A percentile compares a stretch with the other conserved stretches of the same genome.
phyloP scores from a whole-genome alignment of 2,888 invertebrate genomes.

The Clostera curtula region DNA sequence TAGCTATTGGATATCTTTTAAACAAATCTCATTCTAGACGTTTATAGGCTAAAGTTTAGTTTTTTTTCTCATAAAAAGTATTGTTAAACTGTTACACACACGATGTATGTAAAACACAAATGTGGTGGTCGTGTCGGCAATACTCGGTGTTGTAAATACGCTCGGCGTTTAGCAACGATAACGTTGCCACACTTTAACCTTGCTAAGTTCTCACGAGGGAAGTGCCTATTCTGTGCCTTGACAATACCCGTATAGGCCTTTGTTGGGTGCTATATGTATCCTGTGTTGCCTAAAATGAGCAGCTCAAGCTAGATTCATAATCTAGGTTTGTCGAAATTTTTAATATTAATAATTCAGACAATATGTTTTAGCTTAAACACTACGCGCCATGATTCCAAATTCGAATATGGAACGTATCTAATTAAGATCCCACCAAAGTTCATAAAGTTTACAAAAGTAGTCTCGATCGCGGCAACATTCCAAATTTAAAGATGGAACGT shows the following conservation, averaged over 20 bases:
- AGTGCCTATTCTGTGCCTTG: conserved; percentile 73
- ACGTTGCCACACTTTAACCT: conserved; percentile 72
- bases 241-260: conserved; percentile 70
- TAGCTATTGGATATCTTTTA: too few species aligned
- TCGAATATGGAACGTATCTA: too few species aligned
- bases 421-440: too few species aligned
- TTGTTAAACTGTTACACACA: conserved; percentile 27
- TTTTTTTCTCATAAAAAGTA: conserved; percentile 13
- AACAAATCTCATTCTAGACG: too few species aligned
- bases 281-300: conserved; percentile 50
- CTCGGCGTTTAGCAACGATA: conserved; percentile 71
- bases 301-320: conserved; percentile 10
- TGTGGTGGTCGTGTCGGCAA: conserved; percentile 63
- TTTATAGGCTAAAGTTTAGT: conserved; percentile 16
- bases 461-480: conserved; percentile 9
- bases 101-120: conserved; percentile 40
- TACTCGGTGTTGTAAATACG: conserved; percentile 68
- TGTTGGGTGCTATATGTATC: conserved; percentile 59
- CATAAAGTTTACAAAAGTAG: conserved; percentile 8
- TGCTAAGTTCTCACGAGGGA: conserved; percentile 74
- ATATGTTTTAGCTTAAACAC: too few species aligned
- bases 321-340: too few species aligned
- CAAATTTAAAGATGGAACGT: conserved; percentile 3
- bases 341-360: too few species aligned
- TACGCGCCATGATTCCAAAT: too few species aligned